Evolutionary conservation across 2,797 vertebrate genomes (phyloP).

Genomic region (Ambastaia sidthimunki): DNA sequence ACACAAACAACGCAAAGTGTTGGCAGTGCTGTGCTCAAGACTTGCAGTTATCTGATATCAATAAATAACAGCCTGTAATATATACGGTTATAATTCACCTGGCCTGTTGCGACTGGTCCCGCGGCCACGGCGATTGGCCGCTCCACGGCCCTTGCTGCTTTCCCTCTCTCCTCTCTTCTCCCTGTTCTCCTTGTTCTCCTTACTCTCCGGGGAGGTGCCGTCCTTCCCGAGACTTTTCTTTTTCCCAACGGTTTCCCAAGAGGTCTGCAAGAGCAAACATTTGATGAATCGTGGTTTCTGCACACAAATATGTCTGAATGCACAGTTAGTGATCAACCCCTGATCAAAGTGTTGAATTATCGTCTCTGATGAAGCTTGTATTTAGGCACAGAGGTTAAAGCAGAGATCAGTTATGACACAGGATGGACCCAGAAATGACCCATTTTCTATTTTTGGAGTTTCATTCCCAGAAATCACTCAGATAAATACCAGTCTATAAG

Average conservation of each 20-base stretch:
- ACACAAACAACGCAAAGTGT: neutral
- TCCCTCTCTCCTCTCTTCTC: slow-evolving; percentile 92
- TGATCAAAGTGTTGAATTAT: neutral
- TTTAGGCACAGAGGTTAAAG: neutral
- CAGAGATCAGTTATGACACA: slow-evolving; percentile 31
- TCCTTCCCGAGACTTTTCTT: slow-evolving; percentile 93
- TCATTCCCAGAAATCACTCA: slow-evolving; percentile 61
- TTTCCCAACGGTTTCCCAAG: slow-evolving; percentile 97
- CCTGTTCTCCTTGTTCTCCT: slow-evolving; percentile 94
- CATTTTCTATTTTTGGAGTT: slow-evolving; percentile 62
- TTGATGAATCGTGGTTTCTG: too few species aligned
- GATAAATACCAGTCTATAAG: slow-evolving; percentile 31
- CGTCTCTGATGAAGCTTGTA: slow-evolving; percentile 17
- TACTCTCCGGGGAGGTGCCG: slow-evolving; percentile 75
- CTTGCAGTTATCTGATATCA: too few species aligned
- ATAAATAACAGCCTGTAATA: too few species aligned
- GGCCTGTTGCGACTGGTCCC: slow-evolving; percentile 84
- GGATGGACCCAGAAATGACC: slow-evolving; percentile 49
- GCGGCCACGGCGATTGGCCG: slow-evolving; percentile 84
- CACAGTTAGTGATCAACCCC: too few species aligned
- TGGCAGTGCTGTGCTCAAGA: neutral
- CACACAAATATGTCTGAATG: too few species aligned
- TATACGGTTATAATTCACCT: slow-evolving; percentile 68
- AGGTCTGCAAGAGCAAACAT: slow-evolving; percentile 78
- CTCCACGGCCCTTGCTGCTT: slow-evolving; percentile 81